Evolutionary conservation across 2,797 vertebrate genomes (phyloP).

Genomic region (Hydrolagus colliei): DNA sequence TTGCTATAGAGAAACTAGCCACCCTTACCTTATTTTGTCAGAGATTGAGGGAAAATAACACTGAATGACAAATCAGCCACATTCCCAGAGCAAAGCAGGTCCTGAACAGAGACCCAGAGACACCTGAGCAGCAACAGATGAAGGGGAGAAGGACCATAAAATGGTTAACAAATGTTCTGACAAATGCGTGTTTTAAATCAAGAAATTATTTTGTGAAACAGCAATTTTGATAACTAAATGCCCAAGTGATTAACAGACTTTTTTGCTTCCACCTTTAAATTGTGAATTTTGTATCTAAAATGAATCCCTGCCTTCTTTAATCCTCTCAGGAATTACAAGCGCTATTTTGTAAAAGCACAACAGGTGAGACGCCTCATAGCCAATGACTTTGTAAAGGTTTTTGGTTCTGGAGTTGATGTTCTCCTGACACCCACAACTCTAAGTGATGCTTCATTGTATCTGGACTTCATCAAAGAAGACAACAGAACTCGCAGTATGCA

Average conservation of each 20-base stretch:
- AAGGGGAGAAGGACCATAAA: background rate
- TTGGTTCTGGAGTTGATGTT: conserved; percentile 70
- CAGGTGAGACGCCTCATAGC: conserved; percentile 81
- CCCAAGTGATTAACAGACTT: no score
- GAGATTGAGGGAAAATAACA: no score
- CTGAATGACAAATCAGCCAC: no score
- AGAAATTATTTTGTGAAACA: no score
- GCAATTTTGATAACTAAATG: no score
- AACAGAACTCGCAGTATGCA: conserved; percentile 82
- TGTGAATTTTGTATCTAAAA: conserved; percentile 27
- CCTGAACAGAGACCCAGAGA: no score
- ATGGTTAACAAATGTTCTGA: background rate
- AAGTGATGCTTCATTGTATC: conserved; percentile 58
- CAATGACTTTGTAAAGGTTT: conserved; percentile 72
- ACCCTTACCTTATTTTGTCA: no score
- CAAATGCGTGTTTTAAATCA: background rate
- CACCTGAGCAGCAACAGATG: background rate
- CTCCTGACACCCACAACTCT: conserved; percentile 86
- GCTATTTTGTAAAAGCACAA: conserved; percentile 87
- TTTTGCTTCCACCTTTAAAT: conserved; percentile 30
- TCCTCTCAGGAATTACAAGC: conserved; percentile 74
- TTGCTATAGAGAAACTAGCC: no score
- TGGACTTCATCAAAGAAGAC: conserved; percentile 79
- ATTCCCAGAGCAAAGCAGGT: no score
- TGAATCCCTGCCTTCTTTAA: conserved; percentile 30